Evolutionary conservation across 2,113 vertebrate species (phyloP), one percentile per base, ranked within the genome.

Genomic region (Melozone crissalis): DNA sequence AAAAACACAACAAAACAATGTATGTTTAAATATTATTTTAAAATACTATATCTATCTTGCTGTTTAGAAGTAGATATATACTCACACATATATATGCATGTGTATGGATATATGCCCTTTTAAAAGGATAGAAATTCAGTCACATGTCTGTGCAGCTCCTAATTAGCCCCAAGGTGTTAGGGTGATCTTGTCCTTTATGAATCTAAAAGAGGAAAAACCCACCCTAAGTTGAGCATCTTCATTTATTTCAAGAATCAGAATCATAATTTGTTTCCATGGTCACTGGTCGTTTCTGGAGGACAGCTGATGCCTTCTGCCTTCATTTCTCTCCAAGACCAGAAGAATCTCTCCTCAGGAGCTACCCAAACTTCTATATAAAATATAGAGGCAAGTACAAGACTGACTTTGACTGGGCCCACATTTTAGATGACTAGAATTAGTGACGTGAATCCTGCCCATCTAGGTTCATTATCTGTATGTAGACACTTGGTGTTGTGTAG

Each of bases 391-490:
- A 76, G 19, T 80, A 49, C 31, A 37, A 54, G n/a, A 69, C 7
- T 73, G 52, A 35, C 8, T 69, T 69, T 13, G 4, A 14, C 16
- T 41, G 21, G n/a, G 52, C 10, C 57, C 19, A 37, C 7, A 35
- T 52, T 72, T 89, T 33, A 73, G n/a, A n/a, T 52, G 0, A 58
- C 27, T 66, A 35, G 82, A 79, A 51, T 63, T 33, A 44, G 4
- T n/a, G 24, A 85, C 10, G 2, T 59, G 66, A 85, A 83, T 79
- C 27, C 41, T 72, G 27, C 13, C 23, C 11, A 28, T 57, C 7
- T 24, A 35, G 4, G 19, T 52, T 68, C 1, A 0, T 33, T 67
- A 19, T 24, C 30, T 62, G 23, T 39, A 13, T 0, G 0, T 8
- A 66, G 33, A 47, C 5, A 23, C 4, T 44, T 66, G 17, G 3